Percentiles rank a stretch among this genome's conserved stretches.
phyloP scores from a whole-genome alignment of 2,888 invertebrate species.

The Lagria hirta region DNA sequence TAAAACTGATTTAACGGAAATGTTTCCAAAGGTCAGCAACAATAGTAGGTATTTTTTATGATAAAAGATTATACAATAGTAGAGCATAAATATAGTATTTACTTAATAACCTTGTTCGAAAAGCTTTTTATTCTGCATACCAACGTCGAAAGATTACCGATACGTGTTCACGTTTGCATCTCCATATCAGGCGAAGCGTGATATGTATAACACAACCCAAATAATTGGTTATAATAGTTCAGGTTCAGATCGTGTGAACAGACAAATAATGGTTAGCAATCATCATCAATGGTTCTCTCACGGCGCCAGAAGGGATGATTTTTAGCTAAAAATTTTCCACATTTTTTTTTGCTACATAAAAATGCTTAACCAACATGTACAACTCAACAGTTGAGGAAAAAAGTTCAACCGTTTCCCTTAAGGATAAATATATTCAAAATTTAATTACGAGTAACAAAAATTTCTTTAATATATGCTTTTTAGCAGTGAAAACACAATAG shows the following conservation, averaged over 20 bases:
- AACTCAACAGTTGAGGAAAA: too few species aligned
- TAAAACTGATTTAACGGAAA: constrained; percentile 20
- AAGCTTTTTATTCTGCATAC: constrained; percentile 34
- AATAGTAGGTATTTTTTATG: constrained; percentile 18
- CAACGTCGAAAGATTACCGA: constrained; percentile 43
- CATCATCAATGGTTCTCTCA: constrained; percentile 33
- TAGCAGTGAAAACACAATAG: too few species aligned
- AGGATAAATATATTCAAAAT: too few species aligned
- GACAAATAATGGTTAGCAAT: constrained; percentile 36
- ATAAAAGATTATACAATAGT: constrained; percentile 32
- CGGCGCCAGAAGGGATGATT: too few species aligned
- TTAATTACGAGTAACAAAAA: too few species aligned
- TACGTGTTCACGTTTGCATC: constrained; percentile 50
- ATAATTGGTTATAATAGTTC: constrained; percentile 54
- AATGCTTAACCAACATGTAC: too few species aligned
- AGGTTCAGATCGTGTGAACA: constrained; percentile 53
- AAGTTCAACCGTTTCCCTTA: too few species aligned
- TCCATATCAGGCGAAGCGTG: constrained; percentile 51
- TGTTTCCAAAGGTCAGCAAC: constrained; percentile 18
- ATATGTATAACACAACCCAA: constrained; percentile 54
- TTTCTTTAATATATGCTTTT: too few species aligned
- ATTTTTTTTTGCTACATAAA: too few species aligned
- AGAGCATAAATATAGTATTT: constrained; percentile 38
- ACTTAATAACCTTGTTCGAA: constrained; percentile 40
- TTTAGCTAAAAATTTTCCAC: too few species aligned